These are phyloP conservation scores for Lepidostoma basale DNA, from an alignment of 1,140 invertebrate species.

Conservation along the genomic window DNA sequence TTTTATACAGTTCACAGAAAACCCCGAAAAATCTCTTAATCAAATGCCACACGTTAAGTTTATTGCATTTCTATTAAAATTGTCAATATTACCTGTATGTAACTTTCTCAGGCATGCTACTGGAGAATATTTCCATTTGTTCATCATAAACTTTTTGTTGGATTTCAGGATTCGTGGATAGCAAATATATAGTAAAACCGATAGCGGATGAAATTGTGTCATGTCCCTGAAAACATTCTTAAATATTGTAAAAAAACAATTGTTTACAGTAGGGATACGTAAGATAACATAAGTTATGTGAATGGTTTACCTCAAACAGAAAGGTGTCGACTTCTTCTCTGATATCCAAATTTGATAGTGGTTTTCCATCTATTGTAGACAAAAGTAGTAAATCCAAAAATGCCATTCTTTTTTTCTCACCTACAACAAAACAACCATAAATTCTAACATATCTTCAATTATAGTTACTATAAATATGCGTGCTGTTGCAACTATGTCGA, in stretches of 20 bases:
- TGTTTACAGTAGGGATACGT: not conserved
- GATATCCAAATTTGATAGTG: conserved; percentile 69
- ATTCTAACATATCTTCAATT: not conserved
- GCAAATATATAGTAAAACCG: conserved; percentile 59
- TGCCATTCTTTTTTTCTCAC: conserved; percentile 67
- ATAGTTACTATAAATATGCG: not conserved
- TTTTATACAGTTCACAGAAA: not conserved
- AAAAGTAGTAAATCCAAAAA: conserved; percentile 80
- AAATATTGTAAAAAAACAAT: not conserved
- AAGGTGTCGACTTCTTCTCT: conserved; percentile 78
- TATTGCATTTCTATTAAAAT: not conserved
- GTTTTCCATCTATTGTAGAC: conserved; percentile 61
- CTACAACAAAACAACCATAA: conserved; percentile 49
- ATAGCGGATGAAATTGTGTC: conserved; percentile 76
- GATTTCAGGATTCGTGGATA: conserved; percentile 60
- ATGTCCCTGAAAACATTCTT: conserved; percentile 65
- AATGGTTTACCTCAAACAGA: conserved; percentile 71
- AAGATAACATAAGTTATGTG: not conserved
- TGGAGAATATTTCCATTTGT: conserved; percentile 56
- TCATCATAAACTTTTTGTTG: conserved; percentile 61
- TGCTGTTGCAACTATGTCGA: not conserved
- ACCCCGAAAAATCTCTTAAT: too few relatives aligned
- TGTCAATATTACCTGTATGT: conserved; percentile 52
- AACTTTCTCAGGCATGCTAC: conserved; percentile 54
- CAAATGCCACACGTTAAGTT: too few relatives aligned